Percentiles rank a stretch among this genome's conserved stretches.
Conservation (phyloP, 2,113 vertebrate genomes). For the Tupaia tana region DNA sequence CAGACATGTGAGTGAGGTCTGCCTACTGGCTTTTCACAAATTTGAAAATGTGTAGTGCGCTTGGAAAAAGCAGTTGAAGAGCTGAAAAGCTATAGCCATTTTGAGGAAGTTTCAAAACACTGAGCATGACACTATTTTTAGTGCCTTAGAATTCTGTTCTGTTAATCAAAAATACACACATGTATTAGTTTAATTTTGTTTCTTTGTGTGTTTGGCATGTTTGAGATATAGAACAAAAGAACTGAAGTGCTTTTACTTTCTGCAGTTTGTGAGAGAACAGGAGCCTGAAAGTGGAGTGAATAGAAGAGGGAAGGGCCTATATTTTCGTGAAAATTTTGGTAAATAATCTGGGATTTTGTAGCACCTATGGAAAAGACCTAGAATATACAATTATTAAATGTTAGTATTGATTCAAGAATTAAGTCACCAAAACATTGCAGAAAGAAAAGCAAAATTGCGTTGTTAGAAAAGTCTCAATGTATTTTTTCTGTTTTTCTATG, state of each 20-base stretch:
- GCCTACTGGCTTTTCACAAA: not conserved
- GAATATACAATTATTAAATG: not conserved
- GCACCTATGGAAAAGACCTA: not conserved
- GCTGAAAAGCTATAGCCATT: slow-evolving; percentile 21
- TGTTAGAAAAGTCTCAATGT: no score
- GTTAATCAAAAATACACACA: not conserved
- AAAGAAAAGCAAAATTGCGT: not conserved
- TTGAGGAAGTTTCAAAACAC: not conserved
- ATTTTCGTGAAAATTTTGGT: not conserved
- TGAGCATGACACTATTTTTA: not conserved
- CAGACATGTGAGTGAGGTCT: not conserved
- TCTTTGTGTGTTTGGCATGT: not conserved
- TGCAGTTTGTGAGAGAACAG: not conserved
- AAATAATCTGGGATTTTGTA: not conserved
- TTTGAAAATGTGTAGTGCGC: not conserved
- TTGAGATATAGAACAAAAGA: not conserved
- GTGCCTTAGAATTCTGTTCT: not conserved
- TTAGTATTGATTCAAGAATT: not conserved
- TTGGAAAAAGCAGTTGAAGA: not conserved
- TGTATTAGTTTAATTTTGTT: not conserved
- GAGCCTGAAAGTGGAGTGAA: not conserved
- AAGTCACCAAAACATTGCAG: not conserved
- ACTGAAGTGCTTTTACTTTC: not conserved
- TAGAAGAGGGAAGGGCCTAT: not conserved
- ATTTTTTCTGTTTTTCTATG: no score